Base-by-base conservation (phyloP, 2,888 invertebrate genomes). In the Ectemnius continuus region DNA sequence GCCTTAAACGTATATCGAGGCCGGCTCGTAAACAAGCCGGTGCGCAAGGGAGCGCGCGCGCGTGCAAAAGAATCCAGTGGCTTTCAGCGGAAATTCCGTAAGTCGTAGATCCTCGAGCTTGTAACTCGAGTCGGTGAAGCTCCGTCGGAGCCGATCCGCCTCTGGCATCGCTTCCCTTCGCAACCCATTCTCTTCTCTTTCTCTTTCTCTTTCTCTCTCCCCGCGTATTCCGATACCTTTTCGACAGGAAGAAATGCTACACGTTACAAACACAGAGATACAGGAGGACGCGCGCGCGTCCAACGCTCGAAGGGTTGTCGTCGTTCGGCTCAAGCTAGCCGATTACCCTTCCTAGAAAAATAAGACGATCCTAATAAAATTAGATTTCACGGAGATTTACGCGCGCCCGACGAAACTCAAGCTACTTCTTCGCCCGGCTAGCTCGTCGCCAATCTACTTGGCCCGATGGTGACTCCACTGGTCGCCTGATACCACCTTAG, bases 111-210 rank as follows among this genome's bases (percentile, higher is more conserved):
- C 70, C 56, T 36, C 65, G 11, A 52, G 71, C 52, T 52, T 60
- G 81, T 75, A 81, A 80, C 66, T 65, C 67, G 73, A 81, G 81
- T 68, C 61, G 14, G n/a, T 61, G 73, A 81, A 75, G 67, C 78
- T 71, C 71, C 65, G 48, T 60, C 73, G 70, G 64, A 63, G 67
- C 47, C 67, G 71, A 66, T 66, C 67, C 70, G 18, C 46, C 70
- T 6, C 36, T 36, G 36, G 36, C 36, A 36, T 36, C 36, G 36
- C 36, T 36, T 36, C 36, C 36, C 36, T 36, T 36, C 36, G 1
- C 36, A 36, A 36, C 8, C 23, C 23, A 23, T 23, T 23, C 23
- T 23, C 23, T 23, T 23, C 23, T 23, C 23, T 23, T 23, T 23
- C 23, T 23, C 23, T 23, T 3, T 2, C 3, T 23, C 23, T 23